These are phyloP conservation scores for Apeira syringaria DNA, from an alignment of 2,888 invertebrate species.

Conservation along the genomic window DNA sequence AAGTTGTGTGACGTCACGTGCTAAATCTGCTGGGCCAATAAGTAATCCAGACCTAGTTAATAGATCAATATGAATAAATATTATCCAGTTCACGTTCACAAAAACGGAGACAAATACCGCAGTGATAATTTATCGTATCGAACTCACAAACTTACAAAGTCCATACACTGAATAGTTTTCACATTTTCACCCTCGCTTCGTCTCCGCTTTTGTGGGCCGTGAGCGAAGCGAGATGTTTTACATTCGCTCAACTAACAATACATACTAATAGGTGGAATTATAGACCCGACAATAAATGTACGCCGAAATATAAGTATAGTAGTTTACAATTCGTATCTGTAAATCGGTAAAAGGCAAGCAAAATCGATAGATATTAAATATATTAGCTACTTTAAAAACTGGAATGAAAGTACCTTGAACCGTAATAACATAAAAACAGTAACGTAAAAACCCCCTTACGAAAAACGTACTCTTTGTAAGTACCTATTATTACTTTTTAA, in stretches of 20 bases:
- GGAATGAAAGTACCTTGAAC: slow-evolving; percentile 38
- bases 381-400: slow-evolving; percentile 23
- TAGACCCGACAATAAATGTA: neutral
- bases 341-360: neutral
- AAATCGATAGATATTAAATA: slow-evolving; percentile 1
- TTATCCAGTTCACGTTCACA: neutral
- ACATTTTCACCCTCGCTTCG: neutral
- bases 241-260: neutral
- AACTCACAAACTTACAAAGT: neutral
- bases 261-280: neutral
- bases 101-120: slow-evolving; percentile 2
- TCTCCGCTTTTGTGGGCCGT: neutral
- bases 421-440: slow-evolving; percentile 5
- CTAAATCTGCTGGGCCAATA: neutral
- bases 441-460: neutral
- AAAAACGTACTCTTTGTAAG: no score
- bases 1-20: no score
- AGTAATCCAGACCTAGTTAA: no score
- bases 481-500: neutral
- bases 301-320: no score
- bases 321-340: neutral
- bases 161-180: neutral
- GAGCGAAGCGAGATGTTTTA: neutral
- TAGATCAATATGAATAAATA: neutral
- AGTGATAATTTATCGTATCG: neutral